phyloP scores from a whole-genome alignment of 1,140 invertebrate genomes.

The Cyphomyrmex costatus region DNA sequence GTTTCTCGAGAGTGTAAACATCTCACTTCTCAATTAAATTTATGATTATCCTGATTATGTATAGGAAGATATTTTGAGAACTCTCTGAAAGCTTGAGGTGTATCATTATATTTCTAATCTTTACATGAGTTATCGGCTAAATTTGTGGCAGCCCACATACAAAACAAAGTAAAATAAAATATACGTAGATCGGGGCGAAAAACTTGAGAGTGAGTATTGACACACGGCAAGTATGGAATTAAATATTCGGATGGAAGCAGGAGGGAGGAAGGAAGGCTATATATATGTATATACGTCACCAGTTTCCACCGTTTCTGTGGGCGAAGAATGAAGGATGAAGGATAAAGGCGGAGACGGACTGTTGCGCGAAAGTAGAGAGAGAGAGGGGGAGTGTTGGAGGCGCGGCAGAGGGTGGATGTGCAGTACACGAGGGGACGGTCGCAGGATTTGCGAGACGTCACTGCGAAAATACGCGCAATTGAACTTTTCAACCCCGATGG shows the following conservation, averaged over 20 bases:
- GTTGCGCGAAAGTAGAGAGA: slow-evolving; percentile 8
- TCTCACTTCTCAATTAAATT: slow-evolving; percentile 1
- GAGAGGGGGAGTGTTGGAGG: slow-evolving; percentile 13
- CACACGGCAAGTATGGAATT: slow-evolving; percentile 61
- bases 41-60: background rate
- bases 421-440: slow-evolving; percentile 73
- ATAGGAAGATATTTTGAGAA: background rate
- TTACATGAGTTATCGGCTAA: background rate
- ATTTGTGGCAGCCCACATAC: too few relatives aligned
- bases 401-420: slow-evolving; percentile 60
- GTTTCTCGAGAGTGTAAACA: background rate
- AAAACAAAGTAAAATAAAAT: slow-evolving; percentile 20
- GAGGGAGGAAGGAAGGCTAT: background rate
- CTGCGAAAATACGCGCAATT: slow-evolving; percentile 86
- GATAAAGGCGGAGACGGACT: slow-evolving; percentile 50
- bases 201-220: background rate
- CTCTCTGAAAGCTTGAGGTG: background rate
- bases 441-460: slow-evolving; percentile 85
- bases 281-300: slow-evolving; percentile 78
- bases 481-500: slow-evolving; percentile 85
- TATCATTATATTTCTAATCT: background rate
- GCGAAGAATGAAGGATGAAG: slow-evolving; percentile 39
- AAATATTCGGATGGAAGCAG: slow-evolving; percentile 73
- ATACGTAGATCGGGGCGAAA: background rate
- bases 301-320: slow-evolving; percentile 70